These are phyloP conservation scores for Rhinoraja longicauda DNA, from an alignment of 2,797 vertebrate species.

Conservation along the genomic window DNA sequence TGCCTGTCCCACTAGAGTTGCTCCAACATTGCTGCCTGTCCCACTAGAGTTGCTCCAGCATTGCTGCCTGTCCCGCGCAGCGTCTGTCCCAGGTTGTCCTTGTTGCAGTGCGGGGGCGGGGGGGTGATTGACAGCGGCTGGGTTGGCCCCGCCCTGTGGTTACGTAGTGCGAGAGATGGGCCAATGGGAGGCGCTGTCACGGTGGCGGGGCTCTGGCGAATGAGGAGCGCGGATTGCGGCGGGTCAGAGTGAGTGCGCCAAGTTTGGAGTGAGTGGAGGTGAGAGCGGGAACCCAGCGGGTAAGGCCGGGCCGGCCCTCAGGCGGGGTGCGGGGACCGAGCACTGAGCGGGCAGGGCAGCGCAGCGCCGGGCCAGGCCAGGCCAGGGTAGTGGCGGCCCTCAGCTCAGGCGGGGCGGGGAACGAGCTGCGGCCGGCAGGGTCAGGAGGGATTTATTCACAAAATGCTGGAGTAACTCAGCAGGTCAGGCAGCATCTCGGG, in stretches of 20 bases:
- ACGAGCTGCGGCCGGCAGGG: too few species aligned
- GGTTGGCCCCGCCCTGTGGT: not conserved
- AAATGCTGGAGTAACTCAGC: too few species aligned
- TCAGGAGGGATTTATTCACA: too few species aligned
- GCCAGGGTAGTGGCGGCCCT: not conserved
- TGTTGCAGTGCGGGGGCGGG: too few species aligned
- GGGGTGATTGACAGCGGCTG: not conserved
- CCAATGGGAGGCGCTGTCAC: not conserved
- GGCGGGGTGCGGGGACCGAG: not conserved
- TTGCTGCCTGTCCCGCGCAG: too few species aligned
- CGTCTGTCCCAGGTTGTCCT: too few species aligned
- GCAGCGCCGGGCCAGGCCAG: not conserved
- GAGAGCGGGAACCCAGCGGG: not conserved
- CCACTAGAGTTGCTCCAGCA: too few species aligned
- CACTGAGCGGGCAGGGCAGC: not conserved
- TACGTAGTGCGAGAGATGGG: fast-evolving
- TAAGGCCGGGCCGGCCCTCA: not conserved
- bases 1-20: too few species aligned
- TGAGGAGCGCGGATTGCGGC: not conserved
- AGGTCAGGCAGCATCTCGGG: too few species aligned
- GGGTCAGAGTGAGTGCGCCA: slow-evolving; percentile 19
- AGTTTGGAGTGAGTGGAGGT: not conserved
- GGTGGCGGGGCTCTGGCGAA: not conserved
- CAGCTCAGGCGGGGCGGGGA: not conserved
- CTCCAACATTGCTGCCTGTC: too few species aligned